Base-by-base conservation (phyloP, 2,113 vertebrate genomes). In the Lophotis ruficrista region DNA sequence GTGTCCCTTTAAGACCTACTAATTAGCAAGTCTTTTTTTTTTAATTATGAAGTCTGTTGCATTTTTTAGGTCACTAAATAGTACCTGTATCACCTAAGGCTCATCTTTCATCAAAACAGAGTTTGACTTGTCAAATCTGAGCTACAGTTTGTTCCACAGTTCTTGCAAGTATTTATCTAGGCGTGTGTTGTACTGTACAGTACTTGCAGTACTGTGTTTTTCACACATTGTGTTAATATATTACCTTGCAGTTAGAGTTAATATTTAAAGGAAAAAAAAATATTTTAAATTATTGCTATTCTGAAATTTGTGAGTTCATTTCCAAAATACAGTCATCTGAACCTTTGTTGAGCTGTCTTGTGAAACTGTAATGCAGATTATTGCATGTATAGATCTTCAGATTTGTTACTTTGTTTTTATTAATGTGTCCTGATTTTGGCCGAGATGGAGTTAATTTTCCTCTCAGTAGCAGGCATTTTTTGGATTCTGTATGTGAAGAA, bases 21-120 rank as follows among this genome's bases (percentile, higher is more conserved):
- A 4, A 15, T 43, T 12, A 86, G 10, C 7, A 62, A 37, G 6
- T 54, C 8, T 43, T 90, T 2, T 30, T 37, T 43, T 61, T 41
- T 7, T 8, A 43, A 66, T 30, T 7, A 25, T 0, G 1, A 38
- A 43, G 0, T 37, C 57, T 30, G 5, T 24, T 54, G 18, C 7
- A 22, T 41, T 48, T 90, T 90, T 66, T 56, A 30, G 7, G 4
- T 83, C 7, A 1, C 20, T 64, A 37, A 89, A 31, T 83, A 47
- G 38, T 64, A 7, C 24, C 17, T 47, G 7, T 35, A 19, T 66
- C 20, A 80, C 6, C 9, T 47, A 16, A 56, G 56, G 24, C 21
- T 71, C 38, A 10, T 33, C 23, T 62, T 64, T 76, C 11, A n/a
- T 41, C 24, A 31, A 66, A 75, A 37, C 1, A 41, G 61, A 24